These are phyloP conservation scores for Menura novaehollandiae DNA, from an alignment of 2,113 vertebrate species.

Conservation along the genomic window DNA sequence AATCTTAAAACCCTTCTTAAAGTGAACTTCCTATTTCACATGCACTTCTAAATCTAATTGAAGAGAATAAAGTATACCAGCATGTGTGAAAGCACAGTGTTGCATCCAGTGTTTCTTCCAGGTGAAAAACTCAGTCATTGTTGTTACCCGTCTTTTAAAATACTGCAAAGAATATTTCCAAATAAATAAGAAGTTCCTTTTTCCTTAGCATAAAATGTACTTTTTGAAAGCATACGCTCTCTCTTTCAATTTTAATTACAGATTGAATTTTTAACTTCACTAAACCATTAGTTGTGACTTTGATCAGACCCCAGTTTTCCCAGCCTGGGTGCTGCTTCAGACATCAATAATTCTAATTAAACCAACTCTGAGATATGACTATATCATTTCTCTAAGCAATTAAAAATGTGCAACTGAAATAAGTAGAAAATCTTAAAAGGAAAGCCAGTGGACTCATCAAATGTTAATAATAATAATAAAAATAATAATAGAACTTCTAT, in stretches of 20 bases:
- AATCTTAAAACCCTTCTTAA: background rate
- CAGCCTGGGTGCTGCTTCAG: constrained; percentile 51
- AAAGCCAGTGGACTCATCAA: constrained; percentile 22
- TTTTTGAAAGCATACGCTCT: background rate
- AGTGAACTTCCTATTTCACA: background rate
- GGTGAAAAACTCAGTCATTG: background rate
- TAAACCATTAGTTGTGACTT: constrained; percentile 37
- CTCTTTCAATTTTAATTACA: constrained; percentile 38
- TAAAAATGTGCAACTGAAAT: constrained; percentile 61
- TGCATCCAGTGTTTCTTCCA: background rate
- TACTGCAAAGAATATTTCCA: background rate
- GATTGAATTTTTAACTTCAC: constrained; percentile 25
- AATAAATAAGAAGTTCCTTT: background rate
- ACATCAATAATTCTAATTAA: constrained; percentile 72
- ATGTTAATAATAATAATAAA: background rate
- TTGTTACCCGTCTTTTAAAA: background rate
- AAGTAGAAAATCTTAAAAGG: constrained; percentile 34
- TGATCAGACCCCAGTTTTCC: constrained; percentile 58
- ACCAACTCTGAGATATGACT: constrained; percentile 41
- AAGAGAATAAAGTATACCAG: background rate
- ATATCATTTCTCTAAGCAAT: constrained; percentile 57
- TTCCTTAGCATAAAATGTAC: background rate
- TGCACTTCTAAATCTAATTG: background rate
- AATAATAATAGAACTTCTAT: background rate
- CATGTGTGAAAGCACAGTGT: background rate